Evolutionary conservation across 2,113 vertebrate species (phyloP), one percentile per base, ranked within the genome.

Genomic region (Seriola aureovittata): DNA sequence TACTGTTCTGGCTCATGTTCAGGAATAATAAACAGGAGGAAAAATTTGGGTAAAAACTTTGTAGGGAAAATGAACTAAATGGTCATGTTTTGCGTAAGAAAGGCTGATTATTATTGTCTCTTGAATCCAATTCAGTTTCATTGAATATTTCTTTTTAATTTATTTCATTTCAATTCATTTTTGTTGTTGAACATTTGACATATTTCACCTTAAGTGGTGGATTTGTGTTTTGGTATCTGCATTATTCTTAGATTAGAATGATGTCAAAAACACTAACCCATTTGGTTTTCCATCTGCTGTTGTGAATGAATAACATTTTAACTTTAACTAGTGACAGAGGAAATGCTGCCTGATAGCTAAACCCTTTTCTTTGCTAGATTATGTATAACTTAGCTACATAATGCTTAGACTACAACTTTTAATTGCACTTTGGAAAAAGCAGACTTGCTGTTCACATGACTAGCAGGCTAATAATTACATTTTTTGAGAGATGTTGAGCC

Each of bases 301-400:
- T 46, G 10, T 75, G 3, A 89, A 77, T 79, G 57, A 69, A 77
- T 85, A 78, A 81, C 71, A 29, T 29, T 29, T 29, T 29, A 29
- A 62, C 46, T 17, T 4, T 17, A 1, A 50, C 48, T 19, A 17
- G 46, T 58, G 17, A 46, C 8, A 29, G n/a, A 12, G 7, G 7
- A 74, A 59, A 54, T 36, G 29, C 58, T 40, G 25, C 7, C 34
- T 25, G 75, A 66, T 44, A 13, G 36, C 40, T 59, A 34, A 81
- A 82, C 34, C 50, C 4, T 25, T 73, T 67, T 34, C 19, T 16
- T 40, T 38, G 10, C 32, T 64, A n/a, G 59, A 36, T 40, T 29
- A 52, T 36, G 11, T 13, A 8, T 64, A 64, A 63, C 1, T 16
- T 44, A 10, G 8, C 32, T 9, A 13, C 42, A 72, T 48, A 44